phyloP scores from a whole-genome alignment of 2,888 invertebrate species.

The Hermaeophaga mercurialis region DNA sequence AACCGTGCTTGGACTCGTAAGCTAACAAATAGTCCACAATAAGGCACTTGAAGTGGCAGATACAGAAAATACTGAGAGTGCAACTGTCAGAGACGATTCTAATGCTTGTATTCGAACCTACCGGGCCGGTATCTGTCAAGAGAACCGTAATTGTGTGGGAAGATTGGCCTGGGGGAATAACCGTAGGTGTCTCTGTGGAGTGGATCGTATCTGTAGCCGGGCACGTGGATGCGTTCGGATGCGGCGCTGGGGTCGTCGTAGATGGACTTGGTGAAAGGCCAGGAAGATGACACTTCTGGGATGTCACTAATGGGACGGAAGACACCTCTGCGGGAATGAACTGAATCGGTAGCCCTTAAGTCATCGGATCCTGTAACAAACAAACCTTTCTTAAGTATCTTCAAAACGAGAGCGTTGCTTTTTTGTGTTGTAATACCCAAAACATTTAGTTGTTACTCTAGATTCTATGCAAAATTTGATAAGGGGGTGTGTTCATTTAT shows the following conservation, averaged over 20 bases:
- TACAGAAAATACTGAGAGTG: slow-evolving; percentile 34
- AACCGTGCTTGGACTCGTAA: slow-evolving; percentile 40
- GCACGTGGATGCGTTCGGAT: slow-evolving; percentile 82
- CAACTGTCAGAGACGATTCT: slow-evolving; percentile 28
- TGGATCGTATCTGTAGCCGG: slow-evolving; percentile 90
- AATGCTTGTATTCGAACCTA: slow-evolving; percentile 63
- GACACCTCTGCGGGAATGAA: slow-evolving; percentile 66
- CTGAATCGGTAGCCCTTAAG: slow-evolving; percentile 81
- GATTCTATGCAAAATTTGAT: too few relatives aligned
- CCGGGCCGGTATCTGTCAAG: slow-evolving; percentile 83
- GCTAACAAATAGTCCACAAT: slow-evolving; percentile 40
- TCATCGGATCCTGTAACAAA: slow-evolving; percentile 80
- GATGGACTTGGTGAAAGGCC: slow-evolving; percentile 84
- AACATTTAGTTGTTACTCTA: too few relatives aligned
- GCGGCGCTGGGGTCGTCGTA: slow-evolving; percentile 83
- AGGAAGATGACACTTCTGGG: slow-evolving; percentile 73
- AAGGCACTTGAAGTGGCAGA: slow-evolving; percentile 39
- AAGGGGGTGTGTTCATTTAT: too few relatives aligned
- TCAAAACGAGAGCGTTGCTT: too few relatives aligned
- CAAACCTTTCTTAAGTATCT: too few relatives aligned
- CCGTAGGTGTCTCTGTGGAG: slow-evolving; percentile 90
- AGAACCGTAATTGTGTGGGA: slow-evolving; percentile 81
- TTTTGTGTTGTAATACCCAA: too few relatives aligned
- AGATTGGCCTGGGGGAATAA: slow-evolving; percentile 86
- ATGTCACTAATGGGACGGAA: slow-evolving; percentile 71